These are phyloP conservation scores for Sericinus montela DNA, from an alignment of 2,888 invertebrate species.

Conservation along the genomic window DNA sequence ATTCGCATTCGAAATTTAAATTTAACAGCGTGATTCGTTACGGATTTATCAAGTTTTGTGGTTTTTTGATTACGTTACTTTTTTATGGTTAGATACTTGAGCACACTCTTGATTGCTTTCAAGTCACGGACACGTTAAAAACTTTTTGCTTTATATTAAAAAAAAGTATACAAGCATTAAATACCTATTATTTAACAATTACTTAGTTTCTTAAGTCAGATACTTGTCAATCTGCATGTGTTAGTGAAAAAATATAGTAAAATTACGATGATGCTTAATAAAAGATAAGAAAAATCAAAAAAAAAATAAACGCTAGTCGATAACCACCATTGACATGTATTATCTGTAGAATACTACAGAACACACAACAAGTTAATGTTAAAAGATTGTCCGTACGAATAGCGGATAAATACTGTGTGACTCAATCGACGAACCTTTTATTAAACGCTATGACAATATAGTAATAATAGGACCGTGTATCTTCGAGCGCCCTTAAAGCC, in stretches of 20 bases:
- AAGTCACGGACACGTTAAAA: conserved; percentile 15
- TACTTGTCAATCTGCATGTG: not conserved
- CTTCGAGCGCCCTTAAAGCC: conserved; percentile 43
- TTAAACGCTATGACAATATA: conserved; percentile 59
- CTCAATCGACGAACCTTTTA: conserved; percentile 37
- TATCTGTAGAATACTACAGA: no score
- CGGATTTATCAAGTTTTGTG: conserved; percentile 32
- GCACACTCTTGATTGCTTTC: conserved; percentile 20
- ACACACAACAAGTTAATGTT: not conserved
- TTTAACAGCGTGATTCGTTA: conserved; percentile 43
- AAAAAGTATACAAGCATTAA: not conserved
- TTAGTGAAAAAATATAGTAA: not conserved
- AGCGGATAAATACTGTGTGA: conserved; percentile 27
- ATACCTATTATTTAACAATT: conserved; percentile 11
- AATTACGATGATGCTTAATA: no score
- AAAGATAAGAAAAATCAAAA: no score
- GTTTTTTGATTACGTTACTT: conserved; percentile 18
- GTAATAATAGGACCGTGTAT: conserved; percentile 48
- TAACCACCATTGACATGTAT: no score
- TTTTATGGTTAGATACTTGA: conserved; percentile 17
- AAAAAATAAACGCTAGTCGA: no score
- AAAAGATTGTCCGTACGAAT: not conserved
- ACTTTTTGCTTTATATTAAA: conserved; percentile 16
- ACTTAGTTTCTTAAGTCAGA: conserved; percentile 4
- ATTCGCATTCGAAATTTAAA: conserved; percentile 49